These are phyloP conservation scores for Oncorhynchus kisutch DNA, from an alignment of 2,113 vertebrate genomes.

Conservation along the genomic window DNA sequence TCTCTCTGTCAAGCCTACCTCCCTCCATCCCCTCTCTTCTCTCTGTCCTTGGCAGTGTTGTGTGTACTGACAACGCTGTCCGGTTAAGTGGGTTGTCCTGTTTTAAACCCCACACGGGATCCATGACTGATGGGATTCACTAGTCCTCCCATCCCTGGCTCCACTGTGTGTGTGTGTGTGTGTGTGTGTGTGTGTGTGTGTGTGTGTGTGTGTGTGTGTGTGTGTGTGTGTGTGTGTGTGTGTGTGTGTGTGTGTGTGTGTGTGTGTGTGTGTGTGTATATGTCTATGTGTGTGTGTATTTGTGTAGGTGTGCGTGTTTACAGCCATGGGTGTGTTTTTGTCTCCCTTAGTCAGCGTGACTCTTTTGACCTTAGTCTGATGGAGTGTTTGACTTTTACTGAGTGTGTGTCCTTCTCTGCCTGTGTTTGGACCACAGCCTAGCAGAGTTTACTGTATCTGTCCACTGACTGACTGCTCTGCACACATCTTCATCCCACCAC, in stretches of 20 bases:
- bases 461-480: background rate
- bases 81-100: slow-evolving; percentile 18
- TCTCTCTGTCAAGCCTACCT: no score
- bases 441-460: slow-evolving; percentile 14
- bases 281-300: no score
- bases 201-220: no score
- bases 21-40: no score
- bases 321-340: background rate
- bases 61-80: slow-evolving; percentile 31
- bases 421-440: slow-evolving; percentile 14
- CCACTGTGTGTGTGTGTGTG: slow-evolving; percentile 43
- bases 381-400: background rate
- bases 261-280: no score
- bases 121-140: slow-evolving; percentile 61
- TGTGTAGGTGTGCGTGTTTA: background rate
- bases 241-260: no score
- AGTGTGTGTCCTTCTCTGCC: slow-evolving; percentile 2
- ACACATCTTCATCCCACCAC: slow-evolving; percentile 44
- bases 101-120: slow-evolving; percentile 53
- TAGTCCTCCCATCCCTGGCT: background rate
- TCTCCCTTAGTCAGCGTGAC: background rate
- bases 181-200: slow-evolving; percentile 34
- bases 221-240: slow-evolving; percentile 14
- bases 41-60: slow-evolving; percentile 25
- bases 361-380: background rate